Evolutionary conservation across 2,113 vertebrate species (phyloP).

Genomic region (Cavia porcellus): DNA sequence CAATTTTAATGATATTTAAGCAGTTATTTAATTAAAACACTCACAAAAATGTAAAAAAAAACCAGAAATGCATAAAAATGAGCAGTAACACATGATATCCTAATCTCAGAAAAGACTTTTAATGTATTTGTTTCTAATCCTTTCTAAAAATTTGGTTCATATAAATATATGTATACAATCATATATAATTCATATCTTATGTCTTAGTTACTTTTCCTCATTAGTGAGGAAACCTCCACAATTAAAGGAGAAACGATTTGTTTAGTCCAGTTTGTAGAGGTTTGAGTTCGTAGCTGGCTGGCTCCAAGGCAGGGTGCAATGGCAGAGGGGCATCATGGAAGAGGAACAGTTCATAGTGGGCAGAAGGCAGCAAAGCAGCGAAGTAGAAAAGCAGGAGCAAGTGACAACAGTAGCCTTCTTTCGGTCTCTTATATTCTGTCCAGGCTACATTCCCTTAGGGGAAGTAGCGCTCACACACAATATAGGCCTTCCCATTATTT

Average conservation of each 20-base stretch:
- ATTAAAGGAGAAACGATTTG: neutral
- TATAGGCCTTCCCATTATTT: neutral
- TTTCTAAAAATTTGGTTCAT: neutral
- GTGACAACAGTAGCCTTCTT: neutral
- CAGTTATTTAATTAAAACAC: constrained; percentile 36
- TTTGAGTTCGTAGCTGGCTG: neutral
- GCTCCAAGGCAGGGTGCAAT: neutral
- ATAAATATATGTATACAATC: neutral
- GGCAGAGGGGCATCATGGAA: neutral
- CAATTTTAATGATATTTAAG: neutral
- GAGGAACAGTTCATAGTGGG: neutral
- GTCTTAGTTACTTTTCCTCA: neutral
- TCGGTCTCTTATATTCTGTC: neutral
- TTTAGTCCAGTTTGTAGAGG: neutral
- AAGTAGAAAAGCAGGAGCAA: neutral
- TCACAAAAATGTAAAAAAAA: neutral
- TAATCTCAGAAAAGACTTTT: constrained; percentile 26
- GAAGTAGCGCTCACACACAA: neutral
- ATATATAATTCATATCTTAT: constrained; percentile 13
- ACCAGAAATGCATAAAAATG: constrained; percentile 10
- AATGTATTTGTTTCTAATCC: constrained; percentile 1
- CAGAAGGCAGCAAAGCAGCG: neutral
- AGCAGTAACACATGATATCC: neutral
- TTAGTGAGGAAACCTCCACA: neutral
- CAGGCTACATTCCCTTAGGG: neutral